Evolutionary conservation across 2,113 vertebrate genomes (phyloP), one percentile per base, ranked within the genome.

Genomic region (Oreotrochilus melanogaster): DNA sequence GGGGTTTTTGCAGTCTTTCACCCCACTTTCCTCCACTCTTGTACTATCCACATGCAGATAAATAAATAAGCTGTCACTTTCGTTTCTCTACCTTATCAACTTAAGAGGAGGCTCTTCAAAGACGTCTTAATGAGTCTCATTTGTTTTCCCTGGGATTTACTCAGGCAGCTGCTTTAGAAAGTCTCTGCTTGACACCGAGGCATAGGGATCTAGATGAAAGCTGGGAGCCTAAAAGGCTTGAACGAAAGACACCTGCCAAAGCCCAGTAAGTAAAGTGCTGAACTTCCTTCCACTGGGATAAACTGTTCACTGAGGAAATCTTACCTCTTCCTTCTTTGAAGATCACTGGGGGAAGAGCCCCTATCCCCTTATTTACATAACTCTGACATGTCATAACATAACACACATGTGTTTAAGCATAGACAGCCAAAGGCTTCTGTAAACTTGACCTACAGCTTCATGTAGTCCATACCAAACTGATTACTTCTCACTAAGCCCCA

Each of bases 301-400:
- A 76, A 57, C 12, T 51, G 45, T 39, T 80, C 27, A 35, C 11
- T 1, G 2, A 80, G 42, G 19, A 84, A 80, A 70, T 58, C 42
- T 70, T 70, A 66, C 7, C 12, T 74, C 23, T 90, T 14, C 11
- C 17, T 81, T 74, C n/a, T 48, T 78, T 75, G 19, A 43, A 66
- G 23, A 28, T 30, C 37, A 89, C 9, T 0, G 2, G 1, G 14
- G 14, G 6, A 35, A 57, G 18, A 14, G 17, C 3, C 0, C 3
- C 18, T 11, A 39, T 11, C 39, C 39, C 2, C 21, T 35, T 45
- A 62, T 42, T 57, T 88, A 50, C 28, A 17, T 11, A 31, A 82
- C 14, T 16, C 22, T 30, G 30, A 53, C 35, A 48, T 4, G 7
- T 39, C 39, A 39, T 39, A 39, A 39, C 39, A 39, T 39, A 39